Percentiles rank a stretch among this genome's conserved stretches.
These are phyloP conservation scores for Chloroceryle inda DNA, from an alignment of 2,797 vertebrate species.

Conservation along the genomic window DNA sequence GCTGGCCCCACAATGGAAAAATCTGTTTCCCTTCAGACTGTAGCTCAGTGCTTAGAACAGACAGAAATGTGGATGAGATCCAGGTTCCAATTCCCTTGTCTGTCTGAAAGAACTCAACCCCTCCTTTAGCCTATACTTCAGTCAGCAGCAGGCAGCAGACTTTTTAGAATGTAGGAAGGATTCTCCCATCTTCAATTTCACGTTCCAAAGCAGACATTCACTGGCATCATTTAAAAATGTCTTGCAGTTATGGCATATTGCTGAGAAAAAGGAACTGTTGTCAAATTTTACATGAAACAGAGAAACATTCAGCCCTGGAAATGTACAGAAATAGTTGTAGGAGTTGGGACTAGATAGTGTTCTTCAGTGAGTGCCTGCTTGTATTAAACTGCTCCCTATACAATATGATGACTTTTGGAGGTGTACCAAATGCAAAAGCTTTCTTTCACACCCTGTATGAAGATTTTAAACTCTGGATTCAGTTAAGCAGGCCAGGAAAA, in stretches of 20 bases:
- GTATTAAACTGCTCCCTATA: neutral
- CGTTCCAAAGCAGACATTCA: neutral
- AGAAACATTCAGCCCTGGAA: neutral
- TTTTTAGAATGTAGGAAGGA: neutral
- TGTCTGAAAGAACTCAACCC: neutral
- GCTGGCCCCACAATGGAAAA: neutral
- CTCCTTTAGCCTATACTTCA: neutral
- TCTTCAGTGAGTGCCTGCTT: neutral
- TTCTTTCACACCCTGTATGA: neutral
- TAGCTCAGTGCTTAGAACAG: neutral
- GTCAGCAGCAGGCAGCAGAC: neutral
- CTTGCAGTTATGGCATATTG: neutral
- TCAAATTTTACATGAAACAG: neutral
- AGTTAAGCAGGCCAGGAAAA: neutral
- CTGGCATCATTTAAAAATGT: neutral
- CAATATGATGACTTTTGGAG: neutral
- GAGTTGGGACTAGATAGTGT: neutral
- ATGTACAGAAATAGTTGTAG: neutral
- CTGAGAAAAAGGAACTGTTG: neutral
- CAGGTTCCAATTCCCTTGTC: neutral
- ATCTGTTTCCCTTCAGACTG: conserved; percentile 19
- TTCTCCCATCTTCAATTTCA: neutral
- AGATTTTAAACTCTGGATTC: neutral
- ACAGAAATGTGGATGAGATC: neutral
- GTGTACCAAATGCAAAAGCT: neutral